Conservation (phyloP, 2,888 invertebrate species). For the Diplazon laetatorius region DNA sequence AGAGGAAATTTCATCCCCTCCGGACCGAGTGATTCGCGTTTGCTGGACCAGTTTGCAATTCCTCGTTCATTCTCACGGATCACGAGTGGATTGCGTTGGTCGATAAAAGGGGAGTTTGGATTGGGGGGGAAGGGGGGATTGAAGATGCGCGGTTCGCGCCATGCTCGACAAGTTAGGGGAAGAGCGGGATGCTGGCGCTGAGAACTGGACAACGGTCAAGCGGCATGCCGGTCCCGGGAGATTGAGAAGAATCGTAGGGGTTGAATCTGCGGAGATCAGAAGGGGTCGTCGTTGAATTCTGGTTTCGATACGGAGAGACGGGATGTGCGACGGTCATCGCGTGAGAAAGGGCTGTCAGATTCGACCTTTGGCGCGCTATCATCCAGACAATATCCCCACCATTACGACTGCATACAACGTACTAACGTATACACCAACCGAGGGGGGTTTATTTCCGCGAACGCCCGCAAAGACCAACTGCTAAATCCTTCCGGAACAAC, state of each 20-base stretch:
- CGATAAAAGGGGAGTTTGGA: slow-evolving; percentile 50
- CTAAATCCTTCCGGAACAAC: slow-evolving; percentile 56
- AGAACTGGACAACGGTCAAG: slow-evolving; percentile 82
- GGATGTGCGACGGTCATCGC: slow-evolving; percentile 71
- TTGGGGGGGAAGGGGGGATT: slow-evolving; percentile 51
- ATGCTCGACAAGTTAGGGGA: slow-evolving; percentile 22
- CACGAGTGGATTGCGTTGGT: slow-evolving; percentile 11
- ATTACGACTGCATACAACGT: slow-evolving; percentile 34
- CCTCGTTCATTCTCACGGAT: slow-evolving; percentile 73
- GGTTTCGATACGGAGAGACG: slow-evolving; percentile 80
- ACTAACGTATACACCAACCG: not conserved
- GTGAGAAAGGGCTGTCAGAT: slow-evolving; percentile 81
- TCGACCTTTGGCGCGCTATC: slow-evolving; percentile 74
- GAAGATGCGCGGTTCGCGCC: slow-evolving; percentile 46
- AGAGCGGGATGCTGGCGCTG: slow-evolving; percentile 77
- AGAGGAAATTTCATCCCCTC: slow-evolving; percentile 62
- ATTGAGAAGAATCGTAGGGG: slow-evolving; percentile 70
- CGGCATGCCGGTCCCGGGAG: slow-evolving; percentile 68
- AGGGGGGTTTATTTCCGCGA: slow-evolving; percentile 32
- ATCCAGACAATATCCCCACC: slow-evolving; percentile 21
- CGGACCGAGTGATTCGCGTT: slow-evolving; percentile 70
- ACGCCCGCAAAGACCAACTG: slow-evolving; percentile 49
- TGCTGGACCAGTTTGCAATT: slow-evolving; percentile 80
- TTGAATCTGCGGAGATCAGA: slow-evolving; percentile 78
- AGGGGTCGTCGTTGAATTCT: slow-evolving; percentile 81